A percentile compares a stretch with the other conserved stretches of the same genome.
These are phyloP conservation scores for Homarus gammarus DNA, from an alignment of 2,888 invertebrate genomes.

Conservation along the genomic window DNA sequence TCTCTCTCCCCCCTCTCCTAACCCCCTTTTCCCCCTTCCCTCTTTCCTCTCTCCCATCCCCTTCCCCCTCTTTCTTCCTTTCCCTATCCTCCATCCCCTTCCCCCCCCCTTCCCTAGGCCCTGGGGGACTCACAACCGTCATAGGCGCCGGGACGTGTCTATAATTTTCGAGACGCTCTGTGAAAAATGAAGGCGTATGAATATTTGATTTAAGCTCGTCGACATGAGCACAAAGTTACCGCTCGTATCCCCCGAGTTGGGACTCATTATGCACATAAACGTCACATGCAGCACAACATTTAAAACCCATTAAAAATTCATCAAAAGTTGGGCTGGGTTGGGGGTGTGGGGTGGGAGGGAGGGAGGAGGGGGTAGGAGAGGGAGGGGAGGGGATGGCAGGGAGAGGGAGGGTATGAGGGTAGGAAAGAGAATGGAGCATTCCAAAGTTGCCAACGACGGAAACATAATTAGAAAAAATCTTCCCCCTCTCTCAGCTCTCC, in stretches of 20 bases:
- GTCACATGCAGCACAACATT: conserved; percentile 29
- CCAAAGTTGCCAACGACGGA: not conserved
- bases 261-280: conserved; percentile 32
- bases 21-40: no score
- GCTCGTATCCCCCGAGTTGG: conserved; percentile 17
- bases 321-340: not conserved
- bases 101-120: not conserved
- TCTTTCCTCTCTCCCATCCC: not conserved
- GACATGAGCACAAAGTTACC: not conserved
- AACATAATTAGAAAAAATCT: not conserved
- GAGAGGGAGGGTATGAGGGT: conserved; percentile 43
- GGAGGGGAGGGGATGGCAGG: not conserved
- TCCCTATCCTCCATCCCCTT: not conserved
- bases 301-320: conserved; percentile 43
- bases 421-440: not conserved
- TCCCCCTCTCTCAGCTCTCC: not conserved
- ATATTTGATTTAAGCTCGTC: conserved; percentile 26
- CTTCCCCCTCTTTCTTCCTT: no score
- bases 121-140: not conserved
- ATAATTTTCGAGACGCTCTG: not conserved
- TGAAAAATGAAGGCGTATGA: not conserved
- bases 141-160: not conserved
- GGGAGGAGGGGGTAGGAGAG: not conserved
- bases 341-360: not conserved
- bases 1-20: not conserved